These are phyloP conservation scores for Chalcosyrphus nemorum DNA, from an alignment of 2,888 invertebrate genomes.

Conservation along the genomic window DNA sequence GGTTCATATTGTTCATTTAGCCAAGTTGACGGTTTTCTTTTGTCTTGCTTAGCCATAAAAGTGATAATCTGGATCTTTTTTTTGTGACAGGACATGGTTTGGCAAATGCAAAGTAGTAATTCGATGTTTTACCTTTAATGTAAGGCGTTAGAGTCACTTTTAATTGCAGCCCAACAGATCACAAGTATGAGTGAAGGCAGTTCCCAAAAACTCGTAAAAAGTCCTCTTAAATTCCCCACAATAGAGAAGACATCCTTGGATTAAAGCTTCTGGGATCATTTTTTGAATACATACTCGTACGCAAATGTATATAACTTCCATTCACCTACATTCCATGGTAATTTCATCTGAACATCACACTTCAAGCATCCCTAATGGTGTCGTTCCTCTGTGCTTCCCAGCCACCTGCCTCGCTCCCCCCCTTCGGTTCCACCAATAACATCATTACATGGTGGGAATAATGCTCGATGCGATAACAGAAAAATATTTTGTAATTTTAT, in stretches of 20 bases:
- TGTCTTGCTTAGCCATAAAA: too few species aligned
- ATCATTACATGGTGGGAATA: constrained; percentile 67
- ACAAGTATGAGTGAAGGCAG: too few species aligned
- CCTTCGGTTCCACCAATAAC: neutral
- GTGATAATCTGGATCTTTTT: too few species aligned
- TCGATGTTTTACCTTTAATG: too few species aligned
- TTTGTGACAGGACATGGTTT: too few species aligned
- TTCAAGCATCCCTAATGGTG: constrained; percentile 67
- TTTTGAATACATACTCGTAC: too few species aligned
- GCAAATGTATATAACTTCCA: too few species aligned
- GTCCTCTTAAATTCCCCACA: neutral
- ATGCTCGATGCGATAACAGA: constrained; percentile 70
- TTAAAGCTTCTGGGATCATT: neutral
- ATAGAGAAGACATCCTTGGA: neutral
- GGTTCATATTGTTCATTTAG: too few species aligned
- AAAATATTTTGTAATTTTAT: constrained; percentile 72
- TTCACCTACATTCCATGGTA: constrained; percentile 61
- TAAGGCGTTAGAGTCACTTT: too few species aligned
- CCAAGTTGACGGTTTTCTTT: too few species aligned
- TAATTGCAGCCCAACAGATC: too few species aligned
- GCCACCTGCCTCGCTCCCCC: neutral
- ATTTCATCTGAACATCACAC: constrained; percentile 66
- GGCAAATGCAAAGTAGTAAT: too few species aligned
- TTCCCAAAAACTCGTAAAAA: neutral
- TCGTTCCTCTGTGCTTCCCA: constrained; percentile 62